Evolutionary conservation across 2,113 vertebrate species (phyloP).

Genomic region (Pipa parva): DNA sequence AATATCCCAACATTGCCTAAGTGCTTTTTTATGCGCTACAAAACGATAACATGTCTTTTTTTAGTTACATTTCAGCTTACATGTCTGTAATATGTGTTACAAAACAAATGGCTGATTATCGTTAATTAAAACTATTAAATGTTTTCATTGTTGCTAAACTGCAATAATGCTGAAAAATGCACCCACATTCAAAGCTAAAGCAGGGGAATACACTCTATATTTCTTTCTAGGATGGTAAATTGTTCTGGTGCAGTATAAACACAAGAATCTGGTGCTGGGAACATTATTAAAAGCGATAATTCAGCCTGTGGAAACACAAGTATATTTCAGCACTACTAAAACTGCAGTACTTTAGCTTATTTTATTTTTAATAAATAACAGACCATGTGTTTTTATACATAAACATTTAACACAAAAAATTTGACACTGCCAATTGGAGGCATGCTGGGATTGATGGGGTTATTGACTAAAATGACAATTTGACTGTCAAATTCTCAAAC

Average conservation of each 20-base stretch:
- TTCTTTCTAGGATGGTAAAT: slow-evolving; percentile 23
- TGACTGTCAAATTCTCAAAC: too few species aligned
- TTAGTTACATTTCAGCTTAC: background rate
- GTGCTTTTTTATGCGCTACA: too few species aligned
- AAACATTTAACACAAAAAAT: too few species aligned
- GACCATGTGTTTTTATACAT: too few species aligned
- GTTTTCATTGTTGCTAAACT: background rate
- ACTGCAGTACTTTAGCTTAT: too few species aligned
- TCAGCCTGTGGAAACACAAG: slow-evolving; percentile 18
- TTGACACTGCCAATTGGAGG: too few species aligned
- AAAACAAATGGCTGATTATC: slow-evolving; percentile 31
- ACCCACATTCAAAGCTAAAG: slow-evolving; percentile 1
- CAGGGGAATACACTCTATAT: slow-evolving; percentile 26
- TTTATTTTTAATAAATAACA: too few species aligned
- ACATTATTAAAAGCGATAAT: slow-evolving; percentile 44
- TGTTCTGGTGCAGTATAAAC: slow-evolving; percentile 18
- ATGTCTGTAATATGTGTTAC: background rate
- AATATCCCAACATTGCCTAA: too few species aligned
- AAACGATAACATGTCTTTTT: too few species aligned
- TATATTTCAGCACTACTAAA: too few species aligned
- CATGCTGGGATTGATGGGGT: too few species aligned
- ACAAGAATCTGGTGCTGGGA: slow-evolving; percentile 18
- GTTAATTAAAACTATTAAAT: slow-evolving; percentile 39
- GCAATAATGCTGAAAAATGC: background rate
- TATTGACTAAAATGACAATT: too few species aligned